Evolutionary conservation across 64 coral and sea anemone genomes (phyloP).

Genomic region (Astreopora myriophthalma): DNA sequence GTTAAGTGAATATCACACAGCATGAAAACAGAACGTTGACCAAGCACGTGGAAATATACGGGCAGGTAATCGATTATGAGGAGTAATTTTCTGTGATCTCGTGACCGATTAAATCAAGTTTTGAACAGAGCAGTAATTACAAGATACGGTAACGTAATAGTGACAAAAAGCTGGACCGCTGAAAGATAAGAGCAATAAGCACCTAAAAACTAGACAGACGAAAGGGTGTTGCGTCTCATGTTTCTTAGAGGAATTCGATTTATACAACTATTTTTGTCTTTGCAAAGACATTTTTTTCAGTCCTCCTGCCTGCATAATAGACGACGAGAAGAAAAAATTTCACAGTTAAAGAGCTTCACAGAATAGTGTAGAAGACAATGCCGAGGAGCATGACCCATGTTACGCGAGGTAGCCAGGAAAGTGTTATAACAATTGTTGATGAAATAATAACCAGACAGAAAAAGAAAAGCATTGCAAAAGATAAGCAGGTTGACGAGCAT

Average conservation of each 20-base stretch:
- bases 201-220: neutral
- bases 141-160: neutral
- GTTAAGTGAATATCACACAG: slow-evolving; percentile 17
- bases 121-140: neutral
- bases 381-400: neutral
- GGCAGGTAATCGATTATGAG: neutral
- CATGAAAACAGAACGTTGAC: neutral
- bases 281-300: neutral
- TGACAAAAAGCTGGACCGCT: slow-evolving; percentile 1
- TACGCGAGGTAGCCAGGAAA: slow-evolving; percentile 13
- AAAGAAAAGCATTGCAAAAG: neutral
- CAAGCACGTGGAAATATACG: neutral
- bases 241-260: slow-evolving; percentile 28
- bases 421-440: neutral
- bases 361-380: neutral
- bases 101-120: neutral
- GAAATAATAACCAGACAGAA: slow-evolving; percentile 9
- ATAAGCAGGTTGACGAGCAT: slow-evolving; percentile 8
- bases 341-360: neutral
- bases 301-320: slow-evolving; percentile 10
- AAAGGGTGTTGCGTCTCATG: slow-evolving; percentile 14
- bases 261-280: slow-evolving; percentile 6
- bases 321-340: too few species aligned
- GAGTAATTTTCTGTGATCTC: neutral
- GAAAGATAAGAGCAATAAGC: slow-evolving; percentile 43